Evolutionary conservation across 1,140 invertebrate species (phyloP).

Genomic region (Drosophila oshimai): DNA sequence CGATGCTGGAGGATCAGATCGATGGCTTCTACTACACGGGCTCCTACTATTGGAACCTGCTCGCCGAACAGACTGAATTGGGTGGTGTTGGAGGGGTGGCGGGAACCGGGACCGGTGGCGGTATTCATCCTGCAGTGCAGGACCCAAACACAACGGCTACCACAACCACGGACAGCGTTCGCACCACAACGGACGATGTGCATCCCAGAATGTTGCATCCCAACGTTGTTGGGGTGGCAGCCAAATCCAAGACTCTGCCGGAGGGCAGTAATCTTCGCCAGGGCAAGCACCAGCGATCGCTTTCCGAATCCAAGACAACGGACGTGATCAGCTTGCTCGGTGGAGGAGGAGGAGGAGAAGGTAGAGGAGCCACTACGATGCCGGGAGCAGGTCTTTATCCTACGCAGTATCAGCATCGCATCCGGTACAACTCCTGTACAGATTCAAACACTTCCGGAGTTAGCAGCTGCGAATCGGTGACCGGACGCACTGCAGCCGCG

Average conservation of each 20-base stretch:
- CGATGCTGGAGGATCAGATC: constrained; percentile 72
- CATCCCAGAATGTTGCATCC: constrained; percentile 2
- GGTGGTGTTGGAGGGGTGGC: not conserved
- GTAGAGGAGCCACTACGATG: not conserved
- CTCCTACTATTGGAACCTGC: constrained; percentile 70
- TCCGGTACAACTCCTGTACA: constrained; percentile 84
- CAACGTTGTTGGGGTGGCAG: constrained; percentile 15
- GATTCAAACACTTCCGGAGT: constrained; percentile 91
- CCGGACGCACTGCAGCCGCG: constrained; percentile 76
- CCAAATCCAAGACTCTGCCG: constrained; percentile 74
- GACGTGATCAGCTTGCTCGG: constrained; percentile 74
- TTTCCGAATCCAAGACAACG: constrained; percentile 87
- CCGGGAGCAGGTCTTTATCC: constrained; percentile 13
- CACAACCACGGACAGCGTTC: constrained; percentile 24
- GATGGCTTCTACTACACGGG: constrained; percentile 67
- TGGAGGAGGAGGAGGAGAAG: constrained; percentile 7
- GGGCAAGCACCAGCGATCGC: constrained; percentile 84
- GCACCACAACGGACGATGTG: constrained; percentile 35
- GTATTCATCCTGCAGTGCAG: constrained; percentile 32
- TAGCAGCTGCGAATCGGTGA: constrained; percentile 89
- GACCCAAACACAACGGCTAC: constrained; percentile 55
- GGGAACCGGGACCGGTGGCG: not conserved
- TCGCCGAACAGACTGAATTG: constrained; percentile 9
- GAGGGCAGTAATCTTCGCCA: constrained; percentile 62
- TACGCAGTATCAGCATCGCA: constrained; percentile 58